Conservation (phyloP, 2,888 invertebrate genomes). For the Hypolimnas misippus region DNA sequence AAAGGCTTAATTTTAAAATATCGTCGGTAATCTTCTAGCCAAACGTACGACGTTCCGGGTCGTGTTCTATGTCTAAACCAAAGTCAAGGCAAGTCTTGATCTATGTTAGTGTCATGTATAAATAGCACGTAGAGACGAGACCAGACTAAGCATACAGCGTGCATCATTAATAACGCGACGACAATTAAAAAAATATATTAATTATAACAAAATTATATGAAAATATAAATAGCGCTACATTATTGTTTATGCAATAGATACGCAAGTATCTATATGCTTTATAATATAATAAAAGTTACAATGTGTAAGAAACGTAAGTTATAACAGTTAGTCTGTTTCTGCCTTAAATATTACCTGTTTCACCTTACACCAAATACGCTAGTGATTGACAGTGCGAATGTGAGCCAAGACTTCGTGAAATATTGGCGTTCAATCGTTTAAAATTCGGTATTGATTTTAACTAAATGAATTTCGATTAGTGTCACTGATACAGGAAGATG, state of each 20-base stretch:
- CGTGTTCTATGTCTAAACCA: constrained; percentile 47
- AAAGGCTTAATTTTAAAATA: no score
- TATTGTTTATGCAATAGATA: no score
- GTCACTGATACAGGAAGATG: not conserved
- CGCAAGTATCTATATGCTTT: no score
- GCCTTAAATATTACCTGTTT: constrained; percentile 18
- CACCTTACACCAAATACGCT: constrained; percentile 19
- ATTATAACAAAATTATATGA: not conserved
- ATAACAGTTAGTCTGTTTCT: constrained; percentile 13
- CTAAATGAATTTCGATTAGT: not conserved
- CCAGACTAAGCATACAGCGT: constrained; percentile 5
- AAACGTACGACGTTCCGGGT: constrained; percentile 30
- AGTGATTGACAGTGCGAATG: constrained; percentile 29
- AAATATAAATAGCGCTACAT: not conserved
- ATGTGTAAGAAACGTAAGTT: no score
- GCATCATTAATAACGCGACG: not conserved
- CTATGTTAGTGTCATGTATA: constrained; percentile 59
- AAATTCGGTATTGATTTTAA: not conserved
- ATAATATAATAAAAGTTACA: no score
- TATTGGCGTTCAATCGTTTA: constrained; percentile 5
- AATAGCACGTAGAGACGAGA: constrained; percentile 42
- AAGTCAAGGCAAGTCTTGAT: constrained; percentile 66
- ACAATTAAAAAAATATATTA: not conserved
- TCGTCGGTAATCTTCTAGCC: no score
- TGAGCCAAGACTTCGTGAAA: constrained; percentile 24